A percentile compares a stretch with the other conserved stretches of the same genome.
phyloP scores from a whole-genome alignment of 2,888 invertebrate species.

The Phyllotreta striolata region DNA sequence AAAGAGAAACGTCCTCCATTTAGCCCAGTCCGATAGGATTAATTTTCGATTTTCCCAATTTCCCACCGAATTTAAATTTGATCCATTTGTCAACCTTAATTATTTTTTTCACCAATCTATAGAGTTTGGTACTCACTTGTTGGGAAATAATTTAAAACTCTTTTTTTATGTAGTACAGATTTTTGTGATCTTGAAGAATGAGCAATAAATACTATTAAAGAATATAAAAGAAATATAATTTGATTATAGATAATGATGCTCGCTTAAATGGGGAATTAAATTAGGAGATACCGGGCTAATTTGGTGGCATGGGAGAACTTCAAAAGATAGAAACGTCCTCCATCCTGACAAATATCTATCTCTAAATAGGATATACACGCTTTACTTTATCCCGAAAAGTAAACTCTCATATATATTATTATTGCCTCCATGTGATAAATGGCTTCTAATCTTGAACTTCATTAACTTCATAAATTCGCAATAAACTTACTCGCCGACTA shows the following conservation, averaged over 20 bases:
- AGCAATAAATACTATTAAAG: too few species aligned
- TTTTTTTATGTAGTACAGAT: too few species aligned
- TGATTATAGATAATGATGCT: too few species aligned
- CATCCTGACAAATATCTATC: slow-evolving; percentile 47
- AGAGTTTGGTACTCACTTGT: too few species aligned
- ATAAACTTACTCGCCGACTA: slow-evolving; percentile 40
- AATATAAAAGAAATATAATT: too few species aligned
- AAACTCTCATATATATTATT: slow-evolving; percentile 48
- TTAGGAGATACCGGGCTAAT: slow-evolving; percentile 12
- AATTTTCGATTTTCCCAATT: neutral
- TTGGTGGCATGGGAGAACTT: slow-evolving; percentile 39
- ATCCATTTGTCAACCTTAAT: too few species aligned
- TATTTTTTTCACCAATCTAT: too few species aligned
- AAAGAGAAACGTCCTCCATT: slow-evolving; percentile 46
- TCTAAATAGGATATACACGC: slow-evolving; percentile 34
- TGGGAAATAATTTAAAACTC: too few species aligned
- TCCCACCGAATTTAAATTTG: too few species aligned
- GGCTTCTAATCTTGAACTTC: slow-evolving; percentile 47
- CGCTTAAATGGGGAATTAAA: neutral
- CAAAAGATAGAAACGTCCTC: slow-evolving; percentile 49
- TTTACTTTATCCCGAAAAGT: slow-evolving; percentile 42
- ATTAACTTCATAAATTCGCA: slow-evolving; percentile 45
- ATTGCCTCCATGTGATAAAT: slow-evolving; percentile 47
- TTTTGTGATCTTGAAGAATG: too few species aligned
- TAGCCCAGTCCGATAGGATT: slow-evolving; percentile 7